Conservation (phyloP, 2,113 vertebrate species). For the Tiliqua scincoides region DNA sequence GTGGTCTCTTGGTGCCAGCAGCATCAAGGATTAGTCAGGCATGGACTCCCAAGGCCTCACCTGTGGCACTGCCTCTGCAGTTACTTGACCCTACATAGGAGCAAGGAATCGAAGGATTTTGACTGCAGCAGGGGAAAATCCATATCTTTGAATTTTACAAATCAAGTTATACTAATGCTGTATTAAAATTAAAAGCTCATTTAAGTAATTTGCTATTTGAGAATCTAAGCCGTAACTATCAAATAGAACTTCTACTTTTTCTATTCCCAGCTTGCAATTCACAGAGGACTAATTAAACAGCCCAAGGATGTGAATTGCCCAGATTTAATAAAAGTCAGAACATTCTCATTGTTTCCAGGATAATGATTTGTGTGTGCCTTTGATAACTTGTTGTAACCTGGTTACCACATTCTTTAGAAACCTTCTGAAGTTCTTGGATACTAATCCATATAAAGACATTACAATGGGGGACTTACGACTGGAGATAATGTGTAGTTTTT, state of each 20-base stretch:
- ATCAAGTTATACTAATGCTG: neutral
- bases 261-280: neutral
- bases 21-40: too few relatives aligned
- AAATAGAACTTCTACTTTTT: neutral
- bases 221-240: neutral
- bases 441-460: constrained; percentile 27
- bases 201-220: constrained; percentile 20
- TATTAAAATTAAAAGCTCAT: constrained; percentile 30
- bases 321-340: constrained; percentile 32
- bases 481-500: neutral
- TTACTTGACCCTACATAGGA: neutral
- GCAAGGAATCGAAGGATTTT: neutral
- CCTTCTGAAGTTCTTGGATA: constrained; percentile 31
- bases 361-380: constrained; percentile 22
- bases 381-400: constrained; percentile 22
- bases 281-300: constrained; percentile 19
- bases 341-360: constrained; percentile 29
- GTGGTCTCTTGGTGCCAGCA: too few relatives aligned
- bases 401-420: constrained; percentile 24
- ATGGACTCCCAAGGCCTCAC: too few relatives aligned
- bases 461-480: neutral
- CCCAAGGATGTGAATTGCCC: constrained; percentile 8
- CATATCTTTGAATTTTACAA: constrained; percentile 22
- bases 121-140: neutral
- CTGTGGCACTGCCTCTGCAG: too few relatives aligned